Evolutionary conservation across 2,888 invertebrate genomes (phyloP).

Genomic region (Xanthostigma xanthostigma): DNA sequence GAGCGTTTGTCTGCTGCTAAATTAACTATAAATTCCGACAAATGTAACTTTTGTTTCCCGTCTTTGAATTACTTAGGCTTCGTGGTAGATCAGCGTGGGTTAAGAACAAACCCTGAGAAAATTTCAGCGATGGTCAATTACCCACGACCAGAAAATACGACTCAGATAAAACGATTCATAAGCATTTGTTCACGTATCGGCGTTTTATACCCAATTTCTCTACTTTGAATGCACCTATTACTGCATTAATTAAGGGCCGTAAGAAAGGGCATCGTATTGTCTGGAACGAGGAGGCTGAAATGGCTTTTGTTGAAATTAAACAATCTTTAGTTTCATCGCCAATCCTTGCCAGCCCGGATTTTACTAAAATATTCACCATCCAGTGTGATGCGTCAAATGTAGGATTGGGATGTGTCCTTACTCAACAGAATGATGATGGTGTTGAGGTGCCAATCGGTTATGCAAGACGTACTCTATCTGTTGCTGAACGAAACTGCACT

Average conservation of each 20-base stretch:
- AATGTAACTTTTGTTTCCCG: background rate
- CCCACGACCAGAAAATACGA: too few relatives aligned
- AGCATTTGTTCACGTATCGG: too few relatives aligned
- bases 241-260: too few relatives aligned
- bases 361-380: background rate
- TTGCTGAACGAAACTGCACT: too few relatives aligned
- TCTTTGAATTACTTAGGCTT: too few relatives aligned
- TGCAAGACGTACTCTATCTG: too few relatives aligned
- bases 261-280: background rate
- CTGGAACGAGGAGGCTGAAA: background rate
- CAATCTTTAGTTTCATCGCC: background rate
- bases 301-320: background rate
- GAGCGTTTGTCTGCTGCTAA: background rate
- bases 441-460: background rate
- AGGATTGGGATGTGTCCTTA: too few relatives aligned
- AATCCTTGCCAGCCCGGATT: too few relatives aligned
- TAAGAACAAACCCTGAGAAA: background rate
- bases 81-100: background rate
- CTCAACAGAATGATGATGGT: background rate
- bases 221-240: background rate
- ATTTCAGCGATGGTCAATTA: too few relatives aligned
- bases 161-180: too few relatives aligned
- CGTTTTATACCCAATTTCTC: too few relatives aligned
- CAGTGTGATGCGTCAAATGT: too few relatives aligned
- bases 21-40: background rate